Percentiles rank a stretch among this genome's conserved stretches.
phyloP scores from a whole-genome alignment of 2,888 invertebrate genomes.

The Spilosoma lubricipeda region DNA sequence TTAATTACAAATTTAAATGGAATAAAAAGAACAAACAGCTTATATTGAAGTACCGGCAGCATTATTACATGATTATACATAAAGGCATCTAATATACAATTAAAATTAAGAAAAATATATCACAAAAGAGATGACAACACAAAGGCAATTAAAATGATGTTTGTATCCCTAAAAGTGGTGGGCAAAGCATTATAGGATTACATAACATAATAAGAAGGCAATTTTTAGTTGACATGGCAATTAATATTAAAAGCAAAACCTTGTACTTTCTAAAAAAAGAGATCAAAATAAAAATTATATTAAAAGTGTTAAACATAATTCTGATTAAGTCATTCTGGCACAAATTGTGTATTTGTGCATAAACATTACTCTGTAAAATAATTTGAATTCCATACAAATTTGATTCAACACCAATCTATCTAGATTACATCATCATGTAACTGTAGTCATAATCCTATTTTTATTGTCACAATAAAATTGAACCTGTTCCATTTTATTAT shows the following conservation, averaged over 20 bases:
- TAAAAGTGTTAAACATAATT: background rate
- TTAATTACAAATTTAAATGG: background rate
- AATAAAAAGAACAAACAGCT: background rate
- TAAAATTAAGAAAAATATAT: conserved; percentile 40
- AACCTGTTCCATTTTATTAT: conserved; percentile 42
- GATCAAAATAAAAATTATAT: conserved; percentile 33
- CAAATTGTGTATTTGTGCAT: background rate
- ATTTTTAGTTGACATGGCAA: conserved; percentile 36
- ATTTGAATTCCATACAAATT: background rate
- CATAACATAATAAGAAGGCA: conserved; percentile 45
- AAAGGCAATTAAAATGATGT: conserved; percentile 26
- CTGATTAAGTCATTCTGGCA: background rate
- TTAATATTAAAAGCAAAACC: conserved; percentile 29
- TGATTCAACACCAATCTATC: background rate
- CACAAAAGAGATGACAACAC: conserved; percentile 49
- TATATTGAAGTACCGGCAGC: background rate
- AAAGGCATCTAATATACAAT: conserved; percentile 23
- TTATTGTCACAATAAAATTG: conserved; percentile 51
- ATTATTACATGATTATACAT: conserved; percentile 19
- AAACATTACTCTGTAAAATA: background rate
- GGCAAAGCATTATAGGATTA: conserved; percentile 49
- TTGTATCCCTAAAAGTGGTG: conserved; percentile 49
- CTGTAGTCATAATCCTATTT: conserved; percentile 18
- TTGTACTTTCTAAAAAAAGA: conserved; percentile 42
- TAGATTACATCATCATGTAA: background rate